A percentile compares a stretch with the other conserved stretches of the same genome.
Conservation (phyloP, 2,888 invertebrate genomes). For the Plusia festucae region DNA sequence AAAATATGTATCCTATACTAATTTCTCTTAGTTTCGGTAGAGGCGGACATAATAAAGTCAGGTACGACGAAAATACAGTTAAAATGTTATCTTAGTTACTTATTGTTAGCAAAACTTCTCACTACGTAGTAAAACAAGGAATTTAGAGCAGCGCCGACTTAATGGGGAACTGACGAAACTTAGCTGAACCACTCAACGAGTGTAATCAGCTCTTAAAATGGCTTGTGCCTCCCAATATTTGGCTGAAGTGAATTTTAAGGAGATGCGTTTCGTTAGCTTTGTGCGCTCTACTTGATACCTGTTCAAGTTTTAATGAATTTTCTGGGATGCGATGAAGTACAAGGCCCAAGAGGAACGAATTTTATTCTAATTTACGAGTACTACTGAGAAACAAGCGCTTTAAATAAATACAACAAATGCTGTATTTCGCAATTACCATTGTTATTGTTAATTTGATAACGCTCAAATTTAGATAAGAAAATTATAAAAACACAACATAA, state of each 20-base stretch:
- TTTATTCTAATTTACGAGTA: too few species aligned
- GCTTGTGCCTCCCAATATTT: conserved; percentile 20
- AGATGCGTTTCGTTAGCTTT: conserved; percentile 4
- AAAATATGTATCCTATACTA: not conserved
- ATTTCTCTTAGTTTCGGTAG: not conserved
- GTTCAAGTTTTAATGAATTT: not conserved
- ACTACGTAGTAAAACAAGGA: conserved; percentile 21
- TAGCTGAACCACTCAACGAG: conserved; percentile 47
- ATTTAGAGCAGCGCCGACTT: conserved; percentile 31
- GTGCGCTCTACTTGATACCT: not conserved
- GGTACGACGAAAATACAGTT: conserved; percentile 9
- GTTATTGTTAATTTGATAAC: too few species aligned
- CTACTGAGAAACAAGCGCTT: too few species aligned
- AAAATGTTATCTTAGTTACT: conserved; percentile 28
- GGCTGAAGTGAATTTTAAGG: not conserved
- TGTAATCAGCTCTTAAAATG: conserved; percentile 48
- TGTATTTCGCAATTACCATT: too few species aligned
- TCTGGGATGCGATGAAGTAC: not conserved
- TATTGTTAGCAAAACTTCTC: conserved; percentile 38
- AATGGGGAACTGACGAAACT: conserved; percentile 40
- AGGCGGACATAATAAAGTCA: not conserved
- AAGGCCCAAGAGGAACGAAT: too few species aligned
- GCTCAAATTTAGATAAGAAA: too few species aligned
- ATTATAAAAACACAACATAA: too few species aligned
- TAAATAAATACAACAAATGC: too few species aligned